Conservation (phyloP, 2,888 invertebrate genomes). For the Gymnosoma rotundatum region DNA sequence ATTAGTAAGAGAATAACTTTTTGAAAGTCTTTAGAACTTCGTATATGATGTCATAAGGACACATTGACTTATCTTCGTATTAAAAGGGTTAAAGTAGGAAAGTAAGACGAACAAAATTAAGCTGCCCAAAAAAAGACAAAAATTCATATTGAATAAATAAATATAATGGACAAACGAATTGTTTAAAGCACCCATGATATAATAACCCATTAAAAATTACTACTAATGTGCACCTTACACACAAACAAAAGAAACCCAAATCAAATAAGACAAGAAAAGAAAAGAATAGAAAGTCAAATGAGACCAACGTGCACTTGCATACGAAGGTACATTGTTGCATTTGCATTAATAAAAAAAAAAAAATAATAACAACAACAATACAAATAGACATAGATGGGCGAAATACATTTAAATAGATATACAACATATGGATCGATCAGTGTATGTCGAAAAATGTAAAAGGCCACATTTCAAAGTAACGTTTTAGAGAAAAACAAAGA, state of each 20-base stretch:
- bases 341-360: neutral
- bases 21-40: neutral
- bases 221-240: conserved; percentile 81
- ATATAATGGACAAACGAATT: conserved; percentile 39
- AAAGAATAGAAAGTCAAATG: conserved; percentile 61
- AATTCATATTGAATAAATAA: conserved; percentile 51
- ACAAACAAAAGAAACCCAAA: conserved; percentile 40
- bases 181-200: conserved; percentile 68
- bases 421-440: conserved; percentile 29
- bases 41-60: neutral
- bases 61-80: too few relatives aligned
- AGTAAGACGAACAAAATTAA: neutral
- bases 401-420: conserved; percentile 30
- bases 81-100: neutral
- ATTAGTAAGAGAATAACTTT: too few relatives aligned
- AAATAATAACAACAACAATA: neutral
- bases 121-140: conserved; percentile 36
- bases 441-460: conserved; percentile 20
- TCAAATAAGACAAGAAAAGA: conserved; percentile 26
- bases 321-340: conserved; percentile 36
- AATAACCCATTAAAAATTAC: conserved; percentile 81
- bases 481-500: conserved; percentile 56
- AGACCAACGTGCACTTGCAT: conserved; percentile 9
- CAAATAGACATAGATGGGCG: conserved; percentile 33
- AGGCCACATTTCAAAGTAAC: conserved; percentile 47